phyloP scores from a whole-genome alignment of 2,888 invertebrate species.

The Octonoba sinensis region DNA sequence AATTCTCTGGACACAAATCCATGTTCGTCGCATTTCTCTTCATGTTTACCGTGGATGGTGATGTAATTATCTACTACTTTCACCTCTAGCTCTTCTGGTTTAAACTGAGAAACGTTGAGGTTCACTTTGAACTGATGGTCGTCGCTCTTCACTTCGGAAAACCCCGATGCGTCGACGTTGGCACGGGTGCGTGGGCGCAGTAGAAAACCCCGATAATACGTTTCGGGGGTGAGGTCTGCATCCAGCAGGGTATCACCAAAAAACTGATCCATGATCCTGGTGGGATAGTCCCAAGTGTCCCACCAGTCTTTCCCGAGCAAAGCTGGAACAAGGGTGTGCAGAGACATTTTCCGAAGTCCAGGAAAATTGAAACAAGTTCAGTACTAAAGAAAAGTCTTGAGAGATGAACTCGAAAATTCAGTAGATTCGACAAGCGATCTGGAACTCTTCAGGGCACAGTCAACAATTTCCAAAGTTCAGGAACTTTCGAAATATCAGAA shows the following conservation, averaged over 20 bases:
- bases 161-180: conserved; percentile 11
- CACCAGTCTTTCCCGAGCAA: conserved; percentile 33
- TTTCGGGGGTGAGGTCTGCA: conserved; percentile 34
- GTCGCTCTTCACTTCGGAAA: conserved; percentile 48
- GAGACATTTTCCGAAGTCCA: too few relatives aligned
- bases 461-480: too few relatives aligned
- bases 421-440: too few relatives aligned
- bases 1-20: conserved; percentile 64
- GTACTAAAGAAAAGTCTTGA: too few relatives aligned
- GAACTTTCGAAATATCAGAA: too few relatives aligned
- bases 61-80: conserved; percentile 64
- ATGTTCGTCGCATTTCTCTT: conserved; percentile 65
- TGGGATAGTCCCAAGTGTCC: conserved; percentile 57
- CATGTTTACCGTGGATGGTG: conserved; percentile 65
- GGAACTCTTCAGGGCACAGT: too few relatives aligned
- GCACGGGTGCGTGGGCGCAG: conserved; percentile 37
- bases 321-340: too few relatives aligned
- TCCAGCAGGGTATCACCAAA: conserved; percentile 43
- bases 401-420: too few relatives aligned
- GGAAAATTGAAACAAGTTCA: too few relatives aligned
- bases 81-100: conserved; percentile 60
- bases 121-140: conserved; percentile 39
- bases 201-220: conserved; percentile 23
- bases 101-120: conserved; percentile 58
- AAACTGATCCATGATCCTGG: conserved; percentile 50